Percentiles rank a stretch among this genome's conserved stretches.
These are phyloP conservation scores for Stenchaetothrips biformis DNA, from an alignment of 2,888 invertebrate genomes.

Conservation along the genomic window DNA sequence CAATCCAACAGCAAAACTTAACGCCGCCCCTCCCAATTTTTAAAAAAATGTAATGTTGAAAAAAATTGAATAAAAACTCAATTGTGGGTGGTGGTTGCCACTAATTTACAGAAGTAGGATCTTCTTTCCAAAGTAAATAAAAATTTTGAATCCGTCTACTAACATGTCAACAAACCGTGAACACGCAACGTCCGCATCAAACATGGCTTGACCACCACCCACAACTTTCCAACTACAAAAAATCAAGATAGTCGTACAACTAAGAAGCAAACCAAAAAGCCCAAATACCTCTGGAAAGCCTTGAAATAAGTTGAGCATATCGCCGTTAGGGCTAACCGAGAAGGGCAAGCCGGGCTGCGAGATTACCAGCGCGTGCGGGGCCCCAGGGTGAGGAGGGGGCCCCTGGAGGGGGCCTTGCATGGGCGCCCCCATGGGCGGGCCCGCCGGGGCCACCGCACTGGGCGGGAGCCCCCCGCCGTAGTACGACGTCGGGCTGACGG, in stretches of 20 bases:
- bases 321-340: slow-evolving; percentile 24
- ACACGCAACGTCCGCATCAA: too few species aligned
- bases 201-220: neutral
- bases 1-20: neutral
- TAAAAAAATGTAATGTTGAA: neutral
- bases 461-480: slow-evolving; percentile 35
- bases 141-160: too few species aligned
- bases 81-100: too few species aligned
- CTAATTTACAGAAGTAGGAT: too few species aligned
- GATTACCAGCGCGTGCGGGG: slow-evolving; percentile 22
- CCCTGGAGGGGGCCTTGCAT: neutral
- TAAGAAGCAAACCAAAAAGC: slow-evolving; percentile 21
- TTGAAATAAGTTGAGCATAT: slow-evolving; percentile 25
- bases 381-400: neutral
- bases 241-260: neutral
- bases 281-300: slow-evolving; percentile 24
- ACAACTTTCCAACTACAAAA: neutral
- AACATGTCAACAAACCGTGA: too few species aligned
- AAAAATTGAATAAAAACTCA: too few species aligned
- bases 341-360: slow-evolving; percentile 22
- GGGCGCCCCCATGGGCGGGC: neutral
- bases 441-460: neutral
- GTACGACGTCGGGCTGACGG: slow-evolving; percentile 36
- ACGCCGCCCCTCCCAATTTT: neutral
- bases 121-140: too few species aligned